These are phyloP conservation scores for Microtus pennsylvanicus DNA, from an alignment of 2,113 vertebrate genomes.

Conservation along the genomic window DNA sequence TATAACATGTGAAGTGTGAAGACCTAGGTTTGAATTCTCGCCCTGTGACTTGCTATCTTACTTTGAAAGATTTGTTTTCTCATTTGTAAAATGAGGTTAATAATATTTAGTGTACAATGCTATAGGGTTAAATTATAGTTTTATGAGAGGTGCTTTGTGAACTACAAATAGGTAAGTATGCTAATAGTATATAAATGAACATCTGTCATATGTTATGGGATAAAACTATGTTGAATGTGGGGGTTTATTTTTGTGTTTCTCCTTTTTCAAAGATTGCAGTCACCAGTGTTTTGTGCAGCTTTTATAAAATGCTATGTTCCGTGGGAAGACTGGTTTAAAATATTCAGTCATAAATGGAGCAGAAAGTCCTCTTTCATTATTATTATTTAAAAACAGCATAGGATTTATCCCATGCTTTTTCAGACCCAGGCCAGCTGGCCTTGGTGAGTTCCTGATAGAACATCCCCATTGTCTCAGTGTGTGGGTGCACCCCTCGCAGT, in stretches of 20 bases:
- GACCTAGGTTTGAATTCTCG: neutral
- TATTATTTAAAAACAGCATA: neutral
- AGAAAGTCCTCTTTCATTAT: neutral
- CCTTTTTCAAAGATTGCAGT: neutral
- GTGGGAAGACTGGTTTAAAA: neutral
- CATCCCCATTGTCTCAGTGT: no score
- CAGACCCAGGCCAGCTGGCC: no score
- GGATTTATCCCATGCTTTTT: no score
- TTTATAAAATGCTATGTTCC: slow-evolving; percentile 23
- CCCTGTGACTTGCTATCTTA: neutral
- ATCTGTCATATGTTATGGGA: neutral
- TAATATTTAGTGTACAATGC: neutral
- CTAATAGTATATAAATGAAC: neutral
- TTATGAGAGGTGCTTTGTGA: slow-evolving; percentile 9
- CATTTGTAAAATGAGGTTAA: neutral
- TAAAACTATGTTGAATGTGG: neutral
- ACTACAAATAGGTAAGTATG: neutral
- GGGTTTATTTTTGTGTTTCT: neutral
- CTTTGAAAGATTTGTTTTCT: slow-evolving; percentile 7
- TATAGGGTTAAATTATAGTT: slow-evolving; percentile 13
- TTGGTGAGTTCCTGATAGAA: no score
- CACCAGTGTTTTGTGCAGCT: neutral
- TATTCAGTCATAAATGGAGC: neutral
- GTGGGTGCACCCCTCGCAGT: no score
- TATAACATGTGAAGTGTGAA: neutral